Evolutionary conservation across 2,113 vertebrate species (phyloP), one percentile per base, ranked within the genome.

Genomic region (Myodes glareolus): DNA sequence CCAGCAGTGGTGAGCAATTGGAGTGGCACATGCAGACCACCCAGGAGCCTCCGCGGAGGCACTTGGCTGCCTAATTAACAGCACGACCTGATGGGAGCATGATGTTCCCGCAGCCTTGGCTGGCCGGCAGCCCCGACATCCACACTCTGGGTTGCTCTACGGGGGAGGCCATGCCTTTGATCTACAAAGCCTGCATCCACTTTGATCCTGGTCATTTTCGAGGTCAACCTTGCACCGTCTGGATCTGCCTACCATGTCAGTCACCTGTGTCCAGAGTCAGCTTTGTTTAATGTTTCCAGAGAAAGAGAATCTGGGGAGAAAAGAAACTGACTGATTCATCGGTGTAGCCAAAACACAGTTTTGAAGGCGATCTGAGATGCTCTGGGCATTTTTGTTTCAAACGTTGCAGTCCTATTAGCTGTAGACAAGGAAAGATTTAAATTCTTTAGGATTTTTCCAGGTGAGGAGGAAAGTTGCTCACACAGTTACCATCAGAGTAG

Each of bases 121-220:
- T 96, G 65, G 67, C 47, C 0, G 7, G 10, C 86, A 63, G 91
- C 86, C 77, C 86, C 27, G 27, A 63, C 78, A 90, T 39, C n/a
- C 42, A 75, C 82, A 88, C 89, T 75, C 75, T 1, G 87, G 76
- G 86, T 87, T 50, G 9, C 93, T 88, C 91, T 52, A 6, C 0
- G 73, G 89, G 96, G 94, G 95, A 95, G 68, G 91, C 65, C 63
- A 63, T 0, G 75, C 58, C 95, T 98, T 98, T 98, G 96, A 98
- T 98, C 96, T 98, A 96, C 96, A 98, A 97, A 98, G 97, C 70
- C 73, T 65, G 39, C 12, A 6, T 92, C 95, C 84, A 68, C 96
- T 98, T 97, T 98, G 97, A 98, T 97, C 91, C 82, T 7, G 63
- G 93, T 90, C 97, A 96, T 96, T 97, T 97, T 81, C 0, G 1